Base-by-base conservation (phyloP, 1,140 invertebrate genomes). In the Coptotermes formosanus region DNA sequence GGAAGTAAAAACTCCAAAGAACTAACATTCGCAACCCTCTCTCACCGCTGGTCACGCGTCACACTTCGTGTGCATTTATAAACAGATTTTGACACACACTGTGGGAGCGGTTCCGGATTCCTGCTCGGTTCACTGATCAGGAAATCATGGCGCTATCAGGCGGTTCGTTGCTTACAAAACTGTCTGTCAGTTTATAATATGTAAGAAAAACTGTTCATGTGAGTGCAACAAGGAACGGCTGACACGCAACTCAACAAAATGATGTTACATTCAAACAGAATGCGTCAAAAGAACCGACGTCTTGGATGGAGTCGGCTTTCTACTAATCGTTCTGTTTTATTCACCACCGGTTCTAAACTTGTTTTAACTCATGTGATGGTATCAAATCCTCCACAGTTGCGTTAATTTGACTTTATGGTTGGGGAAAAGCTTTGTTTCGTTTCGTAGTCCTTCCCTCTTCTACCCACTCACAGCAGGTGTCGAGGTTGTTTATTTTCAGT, bases 111-210 rank as follows among this genome's bases (percentile, higher is more conserved):
- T 75, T 75, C 64, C n/a, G n/a, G 8, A 16, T 12, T 14, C 8
- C 8, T 75, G n/a, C 25, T 9, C 25, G 25, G 64, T 75, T 75
- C 64, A 75, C n/a, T 75, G 64, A 75, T 75, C 64, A 75, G n/a
- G 64, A 30, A 75, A 75, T 9, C 64, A 16, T 8, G 64, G 64
- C 0, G 25, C n/a, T 75, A 25, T 75, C 59, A 64, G 59, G 59
- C 19, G 21, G 59, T 64, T 64, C 59, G 25, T 64, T 64, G n/a
- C 64, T 75, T 75, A 75, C 64, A 75, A 75, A 75, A 75, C 64
- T 75, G 64, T 75, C 64, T 75, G 64, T 75, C 64, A 75, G 64
- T 75, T 75, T 75, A 75, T 75, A 75, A 30, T 75, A 75, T 30
- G 64, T 30, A 75, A 75, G 64, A 75, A 75, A 75, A 75, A 30